phyloP scores from a whole-genome alignment of 2,888 invertebrate species.

The Caenorhabditis sp. region DNA sequence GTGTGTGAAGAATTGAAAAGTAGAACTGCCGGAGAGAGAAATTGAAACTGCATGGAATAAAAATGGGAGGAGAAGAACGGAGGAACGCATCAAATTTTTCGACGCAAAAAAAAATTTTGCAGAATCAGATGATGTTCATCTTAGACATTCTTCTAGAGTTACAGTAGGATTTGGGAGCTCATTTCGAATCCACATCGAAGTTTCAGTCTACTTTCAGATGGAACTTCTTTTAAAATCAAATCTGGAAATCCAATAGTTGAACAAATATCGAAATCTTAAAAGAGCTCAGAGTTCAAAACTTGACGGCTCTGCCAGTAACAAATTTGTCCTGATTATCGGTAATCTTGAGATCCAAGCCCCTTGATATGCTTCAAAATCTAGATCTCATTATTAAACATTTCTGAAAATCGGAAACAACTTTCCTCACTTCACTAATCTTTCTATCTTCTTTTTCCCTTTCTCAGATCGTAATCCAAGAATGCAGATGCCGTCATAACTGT shows the following conservation, averaged over 20 bases:
- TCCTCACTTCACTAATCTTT: not conserved
- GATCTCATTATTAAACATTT: not conserved
- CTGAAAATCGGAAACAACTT: constrained; percentile 19
- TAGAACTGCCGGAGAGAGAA: constrained; percentile 26
- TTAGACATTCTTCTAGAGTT: no score
- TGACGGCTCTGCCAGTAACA: no score
- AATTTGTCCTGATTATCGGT: no score
- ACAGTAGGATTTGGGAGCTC: no score
- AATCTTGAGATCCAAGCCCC: no score
- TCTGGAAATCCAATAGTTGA: no score
- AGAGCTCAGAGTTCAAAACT: no score
- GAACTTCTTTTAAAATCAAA: no score
- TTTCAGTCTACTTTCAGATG: no score
- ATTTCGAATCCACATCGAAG: no score
- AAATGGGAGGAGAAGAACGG: constrained; percentile 19
- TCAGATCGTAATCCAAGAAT: constrained; percentile 30
- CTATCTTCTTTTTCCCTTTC: constrained; percentile 4
- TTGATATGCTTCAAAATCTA: not conserved
- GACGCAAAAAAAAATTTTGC: not conserved
- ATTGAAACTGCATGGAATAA: constrained; percentile 31
- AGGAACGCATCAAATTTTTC: constrained; percentile 29
- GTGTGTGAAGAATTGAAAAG: constrained; percentile 35
- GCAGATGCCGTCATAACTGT: constrained; percentile 36
- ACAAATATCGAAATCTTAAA: no score
- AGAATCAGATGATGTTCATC: not conserved